Conservation (phyloP, 2,113 vertebrate genomes). For the Oreochromis niloticus region DNA sequence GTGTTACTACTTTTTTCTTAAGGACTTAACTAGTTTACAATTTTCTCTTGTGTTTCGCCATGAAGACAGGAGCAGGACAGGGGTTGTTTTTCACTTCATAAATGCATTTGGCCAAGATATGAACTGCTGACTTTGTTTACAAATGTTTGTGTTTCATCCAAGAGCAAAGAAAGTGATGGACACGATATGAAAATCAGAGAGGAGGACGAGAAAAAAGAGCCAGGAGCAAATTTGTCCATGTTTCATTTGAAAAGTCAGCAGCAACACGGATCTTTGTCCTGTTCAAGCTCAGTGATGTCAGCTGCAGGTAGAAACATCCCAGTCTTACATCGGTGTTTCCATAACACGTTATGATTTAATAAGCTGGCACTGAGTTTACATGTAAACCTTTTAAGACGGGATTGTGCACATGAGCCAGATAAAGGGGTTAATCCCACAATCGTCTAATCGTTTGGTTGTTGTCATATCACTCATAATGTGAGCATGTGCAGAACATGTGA, state of each 20-base stretch:
- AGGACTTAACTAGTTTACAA: background rate
- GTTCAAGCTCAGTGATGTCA: background rate
- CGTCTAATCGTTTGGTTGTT: background rate
- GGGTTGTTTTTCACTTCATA: background rate
- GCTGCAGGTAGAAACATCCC: background rate
- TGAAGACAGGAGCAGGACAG: background rate
- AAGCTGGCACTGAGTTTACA: constrained; percentile 4
- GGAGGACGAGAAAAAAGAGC: background rate
- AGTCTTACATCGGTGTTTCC: background rate
- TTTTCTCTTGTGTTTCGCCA: background rate
- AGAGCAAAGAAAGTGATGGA: background rate
- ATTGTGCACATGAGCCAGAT: background rate
- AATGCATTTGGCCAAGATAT: background rate
- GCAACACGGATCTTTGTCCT: background rate
- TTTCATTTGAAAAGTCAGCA: background rate
- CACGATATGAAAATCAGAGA: background rate
- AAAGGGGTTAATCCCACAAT: background rate
- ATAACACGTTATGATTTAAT: background rate
- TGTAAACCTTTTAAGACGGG: constrained; percentile 4
- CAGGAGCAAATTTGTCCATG: background rate
- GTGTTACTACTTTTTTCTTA: background rate
- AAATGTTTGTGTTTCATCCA: background rate
- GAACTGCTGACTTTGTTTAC: background rate
- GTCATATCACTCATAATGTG: background rate
- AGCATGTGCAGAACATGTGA: background rate